Evolutionary conservation across 2,113 vertebrate genomes (phyloP), one percentile per base, ranked within the genome.

Genomic region (Sceloporus tristichus): DNA sequence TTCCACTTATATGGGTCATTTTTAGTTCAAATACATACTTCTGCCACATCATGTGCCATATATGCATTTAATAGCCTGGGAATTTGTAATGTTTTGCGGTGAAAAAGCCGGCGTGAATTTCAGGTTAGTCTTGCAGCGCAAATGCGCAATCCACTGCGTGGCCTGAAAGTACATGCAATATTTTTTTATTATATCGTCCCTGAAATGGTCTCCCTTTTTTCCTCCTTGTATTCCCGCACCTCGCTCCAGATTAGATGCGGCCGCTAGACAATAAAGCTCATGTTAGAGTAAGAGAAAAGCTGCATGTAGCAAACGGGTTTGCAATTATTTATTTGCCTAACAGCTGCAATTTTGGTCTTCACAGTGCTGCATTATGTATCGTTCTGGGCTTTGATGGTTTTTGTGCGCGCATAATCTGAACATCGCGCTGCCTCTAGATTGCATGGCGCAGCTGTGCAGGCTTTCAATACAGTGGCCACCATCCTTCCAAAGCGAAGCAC

Each of bases 261-360:
- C 42, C 40, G 62, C 9, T 38, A 86, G 71, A 68, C 78, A 86
- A 66, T 59, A 13, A 48, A 18, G 2, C 40, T 54, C 59, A 56
- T 62, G 71, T 10, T 19, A 76, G 48, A 77, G n/a, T n/a, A 56
- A 82, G 84, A 42, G 29, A 86, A 82, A 54, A 25, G 84, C 79
- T 56, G 19, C 2, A 8, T 42, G 7, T 66, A 34, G 73, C 34
- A 65, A 89, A 89, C 14, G 56, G 40, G 74, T 89, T 42, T 77
- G 71, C 59, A 86, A 77, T 48, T 48, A 77, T 56, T 56, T 86
- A 70, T 89, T 66, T 68, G 34, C 34, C 75, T 80, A 89, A 80
- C 66, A 82, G 85, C 88, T 89, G 79, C 59, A 70, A 76, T 85
- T 89, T 85, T 71, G 42, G 59, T 70, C n/a, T 68, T 34, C 80